phyloP scores from a whole-genome alignment of 2,888 invertebrate species.

The Adelognathus sp. region DNA sequence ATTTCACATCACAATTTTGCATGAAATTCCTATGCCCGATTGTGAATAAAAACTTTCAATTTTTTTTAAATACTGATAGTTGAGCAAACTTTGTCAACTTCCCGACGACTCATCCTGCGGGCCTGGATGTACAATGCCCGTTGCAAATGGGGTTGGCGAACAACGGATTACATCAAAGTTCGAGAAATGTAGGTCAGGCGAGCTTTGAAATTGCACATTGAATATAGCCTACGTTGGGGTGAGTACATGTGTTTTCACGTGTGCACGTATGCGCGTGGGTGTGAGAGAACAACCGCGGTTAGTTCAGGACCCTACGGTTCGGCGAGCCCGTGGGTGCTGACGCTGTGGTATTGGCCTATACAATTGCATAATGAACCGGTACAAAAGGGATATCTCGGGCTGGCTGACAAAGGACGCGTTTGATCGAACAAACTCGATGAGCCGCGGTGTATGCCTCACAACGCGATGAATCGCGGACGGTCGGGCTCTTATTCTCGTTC shows the following conservation, averaged over 20 bases:
- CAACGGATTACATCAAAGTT: background rate
- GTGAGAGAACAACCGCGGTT: constrained; percentile 37
- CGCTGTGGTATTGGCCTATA: constrained; percentile 15
- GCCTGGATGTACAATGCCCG: background rate
- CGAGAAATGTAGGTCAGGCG: constrained; percentile 20
- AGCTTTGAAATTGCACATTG: constrained; percentile 25
- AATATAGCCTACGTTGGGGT: background rate
- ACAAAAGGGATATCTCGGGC: constrained; percentile 19
- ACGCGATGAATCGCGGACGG: background rate
- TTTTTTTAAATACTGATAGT: too few species aligned
- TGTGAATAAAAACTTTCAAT: too few species aligned
- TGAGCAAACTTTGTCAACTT: background rate
- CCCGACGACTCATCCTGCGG: background rate
- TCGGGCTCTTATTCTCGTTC: background rate
- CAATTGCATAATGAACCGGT: constrained; percentile 67
- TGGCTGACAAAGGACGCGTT: constrained; percentile 21
- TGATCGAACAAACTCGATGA: constrained; percentile 5
- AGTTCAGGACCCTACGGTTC: constrained; percentile 54
- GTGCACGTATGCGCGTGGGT: background rate
- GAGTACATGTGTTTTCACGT: background rate
- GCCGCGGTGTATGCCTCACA: background rate
- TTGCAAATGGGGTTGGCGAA: background rate
- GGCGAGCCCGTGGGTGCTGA: constrained; percentile 3
- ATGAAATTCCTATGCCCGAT: too few species aligned
- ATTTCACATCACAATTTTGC: too few species aligned